Base-by-base conservation (phyloP, 2,797 vertebrate genomes). In the Hippocampus kuda region DNA sequence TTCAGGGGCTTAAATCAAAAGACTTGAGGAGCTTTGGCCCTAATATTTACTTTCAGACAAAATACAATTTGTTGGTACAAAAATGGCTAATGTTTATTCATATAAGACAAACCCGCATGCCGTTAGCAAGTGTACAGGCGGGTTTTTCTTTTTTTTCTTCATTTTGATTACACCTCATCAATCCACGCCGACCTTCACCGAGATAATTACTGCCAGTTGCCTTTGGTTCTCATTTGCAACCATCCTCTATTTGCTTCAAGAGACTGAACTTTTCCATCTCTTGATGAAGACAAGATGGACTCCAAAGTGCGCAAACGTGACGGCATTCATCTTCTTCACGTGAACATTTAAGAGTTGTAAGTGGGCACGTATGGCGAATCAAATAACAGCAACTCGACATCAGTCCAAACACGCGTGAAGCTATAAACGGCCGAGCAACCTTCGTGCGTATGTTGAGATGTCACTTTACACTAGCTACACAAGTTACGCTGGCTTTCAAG, bases 121-220 rank as follows among this genome's bases (percentile, higher is more conserved):
- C 10, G 60, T 41, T 62, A 41, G 27, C 26, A 41, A n/a, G 34
- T 62, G 34, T 41, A 61, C 30, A n/a, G 61, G 61, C n/a, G 5
- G 30, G 30, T 30, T 30, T n/a, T n/a, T n/a, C n/a, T 22, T 51
- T 54, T n/a, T 18, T 62, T 5, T 27, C 27, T 57, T 20, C 26
- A 59, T 12, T 59, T 59, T 42, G n/a, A 42, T 63, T 63, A 63
- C 38, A n/a, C 38, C 18, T 63, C 61, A 63, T 67, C 22, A 20
- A 62, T 63, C 38, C 30, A 15, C 61, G 24, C 2, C 20, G 60
- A 69, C 59, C 48, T 63, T 70, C 22, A 27, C 51, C 27, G 38
- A 64, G 61, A 56, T 65, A 56, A 65, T 46, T 44, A 70, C 53
- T 20, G 64, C 4, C 20, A 27, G 49, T 65, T 15, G 3, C 26